Evolutionary conservation across 2,113 vertebrate species (phyloP).

Genomic region (Megaceryle maxima): DNA sequence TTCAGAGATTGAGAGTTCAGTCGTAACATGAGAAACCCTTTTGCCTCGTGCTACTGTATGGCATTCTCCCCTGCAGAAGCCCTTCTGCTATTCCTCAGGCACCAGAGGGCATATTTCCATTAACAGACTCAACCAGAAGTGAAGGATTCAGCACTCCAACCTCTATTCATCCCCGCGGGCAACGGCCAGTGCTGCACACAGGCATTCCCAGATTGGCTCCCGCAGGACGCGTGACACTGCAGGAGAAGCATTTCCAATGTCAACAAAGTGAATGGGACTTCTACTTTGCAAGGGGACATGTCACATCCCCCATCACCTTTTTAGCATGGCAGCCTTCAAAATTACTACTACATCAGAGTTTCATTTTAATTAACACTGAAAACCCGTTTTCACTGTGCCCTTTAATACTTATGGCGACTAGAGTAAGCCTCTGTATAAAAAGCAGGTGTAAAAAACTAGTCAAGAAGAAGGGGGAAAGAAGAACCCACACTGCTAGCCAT

Average conservation of each 20-base stretch:
- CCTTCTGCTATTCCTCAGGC: not conserved
- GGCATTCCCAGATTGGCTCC: not conserved
- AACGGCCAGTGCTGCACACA: rapidly evolving
- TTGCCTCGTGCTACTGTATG: not conserved
- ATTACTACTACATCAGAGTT: not conserved
- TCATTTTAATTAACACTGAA: not conserved
- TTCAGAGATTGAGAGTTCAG: not conserved
- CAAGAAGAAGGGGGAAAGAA: not conserved
- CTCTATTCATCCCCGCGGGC: not conserved
- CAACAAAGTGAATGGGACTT: not conserved
- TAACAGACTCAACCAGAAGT: not conserved
- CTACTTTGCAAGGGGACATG: not conserved
- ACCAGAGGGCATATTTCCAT: not conserved
- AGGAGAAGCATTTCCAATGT: not conserved
- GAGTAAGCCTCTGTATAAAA: not conserved
- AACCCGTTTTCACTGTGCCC: not conserved
- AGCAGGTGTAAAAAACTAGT: not conserved
- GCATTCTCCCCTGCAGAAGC: not conserved
- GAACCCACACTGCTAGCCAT: slow-evolving; percentile 41
- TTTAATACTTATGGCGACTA: not conserved
- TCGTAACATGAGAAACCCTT: not conserved
- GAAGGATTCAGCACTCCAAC: not conserved
- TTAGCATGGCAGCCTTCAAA: not conserved
- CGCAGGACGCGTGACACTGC: rapidly evolving
- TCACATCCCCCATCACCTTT: not conserved